These are phyloP conservation scores for Cephus pygmeus DNA, from an alignment of 2,888 invertebrate species.

Conservation along the genomic window DNA sequence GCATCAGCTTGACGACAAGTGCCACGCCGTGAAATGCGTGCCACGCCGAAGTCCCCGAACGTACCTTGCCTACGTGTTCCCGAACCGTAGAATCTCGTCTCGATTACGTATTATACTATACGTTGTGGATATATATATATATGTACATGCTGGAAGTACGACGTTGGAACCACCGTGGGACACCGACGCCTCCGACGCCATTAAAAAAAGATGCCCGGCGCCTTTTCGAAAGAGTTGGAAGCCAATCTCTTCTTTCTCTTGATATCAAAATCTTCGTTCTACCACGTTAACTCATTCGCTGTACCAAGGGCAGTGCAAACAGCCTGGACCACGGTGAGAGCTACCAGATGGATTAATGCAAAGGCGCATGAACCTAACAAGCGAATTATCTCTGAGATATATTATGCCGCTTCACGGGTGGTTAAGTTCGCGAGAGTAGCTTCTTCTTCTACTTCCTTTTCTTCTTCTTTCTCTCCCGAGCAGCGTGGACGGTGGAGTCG, in stretches of 20 bases:
- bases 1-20: slow-evolving; percentile 56
- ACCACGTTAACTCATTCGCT: neutral
- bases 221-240: neutral
- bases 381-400: slow-evolving; percentile 59
- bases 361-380: slow-evolving; percentile 50
- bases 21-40: slow-evolving; percentile 34
- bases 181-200: neutral
- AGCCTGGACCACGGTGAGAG: neutral
- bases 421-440: slow-evolving; percentile 51
- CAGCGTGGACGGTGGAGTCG: neutral
- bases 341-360: slow-evolving; percentile 43
- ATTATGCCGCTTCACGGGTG: slow-evolving; percentile 60
- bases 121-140: neutral
- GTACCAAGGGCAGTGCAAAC: neutral
- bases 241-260: neutral
- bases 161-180: neutral
- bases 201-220: neutral
- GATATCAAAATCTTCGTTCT: neutral
- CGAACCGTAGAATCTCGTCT: slow-evolving; percentile 28
- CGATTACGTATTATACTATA: slow-evolving; percentile 29
- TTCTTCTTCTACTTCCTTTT: neutral
- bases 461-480: neutral
- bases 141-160: neutral
- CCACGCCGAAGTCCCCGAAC: slow-evolving; percentile 29
- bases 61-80: slow-evolving; percentile 32